Conservation (phyloP, 2,113 vertebrate species). For the Indri indri region DNA sequence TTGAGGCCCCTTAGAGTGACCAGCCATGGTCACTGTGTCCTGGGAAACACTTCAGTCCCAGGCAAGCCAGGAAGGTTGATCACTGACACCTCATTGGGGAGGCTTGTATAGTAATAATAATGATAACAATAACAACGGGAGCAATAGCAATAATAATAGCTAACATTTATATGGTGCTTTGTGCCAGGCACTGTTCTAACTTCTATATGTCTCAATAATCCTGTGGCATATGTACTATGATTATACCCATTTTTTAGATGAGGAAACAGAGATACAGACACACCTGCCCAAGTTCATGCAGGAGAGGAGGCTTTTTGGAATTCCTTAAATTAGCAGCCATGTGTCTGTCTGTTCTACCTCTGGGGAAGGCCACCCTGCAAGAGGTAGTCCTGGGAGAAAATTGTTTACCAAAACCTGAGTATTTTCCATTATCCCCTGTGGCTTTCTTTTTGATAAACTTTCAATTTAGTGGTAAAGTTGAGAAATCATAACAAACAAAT, state of each 20-base stretch:
- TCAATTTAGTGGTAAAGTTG: neutral
- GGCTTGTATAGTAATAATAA: neutral
- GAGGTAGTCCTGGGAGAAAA: neutral
- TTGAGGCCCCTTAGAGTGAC: neutral
- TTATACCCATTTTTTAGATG: neutral
- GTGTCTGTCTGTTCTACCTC: neutral
- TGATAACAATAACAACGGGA: neutral
- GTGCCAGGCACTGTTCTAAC: neutral
- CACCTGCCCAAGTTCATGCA: neutral
- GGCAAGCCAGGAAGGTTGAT: neutral
- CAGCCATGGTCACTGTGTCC: neutral
- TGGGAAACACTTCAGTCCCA: neutral
- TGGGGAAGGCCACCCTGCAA: neutral
- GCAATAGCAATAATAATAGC: neutral
- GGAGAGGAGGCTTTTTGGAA: neutral
- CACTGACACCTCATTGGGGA: neutral
- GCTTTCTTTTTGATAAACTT: neutral
- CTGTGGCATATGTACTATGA: neutral
- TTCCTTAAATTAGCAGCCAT: neutral
- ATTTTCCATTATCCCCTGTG: neutral
- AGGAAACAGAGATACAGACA: neutral
- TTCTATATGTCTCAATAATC: neutral
- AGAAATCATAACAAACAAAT: constrained; percentile 16
- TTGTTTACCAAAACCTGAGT: neutral
- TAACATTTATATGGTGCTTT: neutral